A percentile compares a stretch with the other conserved stretches of the same genome.
Conservation (phyloP, 2,888 invertebrate genomes). For the Scaptodrosophila latifasciaeformis region DNA sequence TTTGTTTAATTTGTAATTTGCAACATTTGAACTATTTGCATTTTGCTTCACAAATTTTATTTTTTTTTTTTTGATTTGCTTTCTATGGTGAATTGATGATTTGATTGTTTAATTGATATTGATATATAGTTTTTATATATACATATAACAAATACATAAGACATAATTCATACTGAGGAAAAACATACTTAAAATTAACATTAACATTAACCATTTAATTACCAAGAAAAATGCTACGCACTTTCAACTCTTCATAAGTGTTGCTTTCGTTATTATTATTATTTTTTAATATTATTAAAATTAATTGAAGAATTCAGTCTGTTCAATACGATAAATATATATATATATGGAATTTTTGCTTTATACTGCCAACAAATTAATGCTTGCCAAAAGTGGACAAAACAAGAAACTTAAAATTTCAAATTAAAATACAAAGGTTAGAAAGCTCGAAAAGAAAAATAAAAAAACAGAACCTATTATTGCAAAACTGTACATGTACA, state of each 20-base stretch:
- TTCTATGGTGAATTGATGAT: no score
- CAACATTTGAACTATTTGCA: no score
- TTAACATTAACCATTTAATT: constrained; percentile 61
- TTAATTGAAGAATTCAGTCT: no score
- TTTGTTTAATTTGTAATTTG: neutral
- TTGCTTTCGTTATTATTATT: constrained; percentile 12
- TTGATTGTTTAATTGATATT: constrained; percentile 39
- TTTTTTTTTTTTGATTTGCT: no score
- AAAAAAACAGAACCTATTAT: no score
- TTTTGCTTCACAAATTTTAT: no score
- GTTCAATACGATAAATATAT: constrained; percentile 10
- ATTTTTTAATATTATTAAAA: constrained; percentile 12
- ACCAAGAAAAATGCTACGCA: constrained; percentile 59
- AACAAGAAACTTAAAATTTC: no score
- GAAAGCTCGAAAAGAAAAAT: no score
- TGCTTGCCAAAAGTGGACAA: no score
- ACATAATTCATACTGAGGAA: constrained; percentile 46
- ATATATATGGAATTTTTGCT: constrained; percentile 18
- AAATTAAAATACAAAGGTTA: no score
- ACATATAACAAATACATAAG: constrained; percentile 67
- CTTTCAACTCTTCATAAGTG: no score
- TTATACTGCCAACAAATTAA: neutral
- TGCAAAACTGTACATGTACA: no score
- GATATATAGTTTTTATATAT: constrained; percentile 47
- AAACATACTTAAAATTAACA: constrained; percentile 60